Evolutionary conservation across 2,888 invertebrate genomes (phyloP).

Genomic region (Aporophyla nigra): DNA sequence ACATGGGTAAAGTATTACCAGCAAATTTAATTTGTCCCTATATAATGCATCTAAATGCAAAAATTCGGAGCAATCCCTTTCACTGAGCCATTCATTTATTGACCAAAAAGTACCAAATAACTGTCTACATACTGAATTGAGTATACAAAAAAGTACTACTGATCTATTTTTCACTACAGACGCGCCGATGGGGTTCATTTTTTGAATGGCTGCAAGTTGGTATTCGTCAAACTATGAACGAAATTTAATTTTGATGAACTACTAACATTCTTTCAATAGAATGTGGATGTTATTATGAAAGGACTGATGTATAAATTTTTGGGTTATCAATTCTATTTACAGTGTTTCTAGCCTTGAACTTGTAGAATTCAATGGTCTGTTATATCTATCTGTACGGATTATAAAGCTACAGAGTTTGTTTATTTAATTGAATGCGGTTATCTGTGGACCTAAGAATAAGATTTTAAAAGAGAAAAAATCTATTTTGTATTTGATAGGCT

Average conservation of each 20-base stretch:
- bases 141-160: constrained; percentile 38
- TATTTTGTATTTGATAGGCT: too few species aligned
- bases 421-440: too few species aligned
- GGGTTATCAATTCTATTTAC: neutral
- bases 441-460: too few species aligned
- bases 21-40: too few species aligned
- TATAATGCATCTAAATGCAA: neutral
- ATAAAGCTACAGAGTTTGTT: too few species aligned
- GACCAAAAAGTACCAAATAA: constrained; percentile 22
- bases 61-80: neutral
- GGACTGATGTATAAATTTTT: neutral
- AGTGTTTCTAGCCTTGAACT: neutral
- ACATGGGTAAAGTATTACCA: too few species aligned
- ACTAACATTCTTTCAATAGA: neutral
- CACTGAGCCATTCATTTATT: constrained; percentile 7
- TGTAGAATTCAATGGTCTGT: neutral
- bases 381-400: neutral
- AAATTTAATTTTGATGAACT: constrained; percentile 26
- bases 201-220: constrained; percentile 14
- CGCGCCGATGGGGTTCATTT: constrained; percentile 51
- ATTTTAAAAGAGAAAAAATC: too few species aligned
- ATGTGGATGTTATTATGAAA: neutral
- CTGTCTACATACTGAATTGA: constrained; percentile 28
- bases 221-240: constrained; percentile 25
- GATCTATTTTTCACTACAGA: constrained; percentile 51